Base-by-base conservation (phyloP, 2,113 vertebrate genomes). In the Psettodes erumei region DNA sequence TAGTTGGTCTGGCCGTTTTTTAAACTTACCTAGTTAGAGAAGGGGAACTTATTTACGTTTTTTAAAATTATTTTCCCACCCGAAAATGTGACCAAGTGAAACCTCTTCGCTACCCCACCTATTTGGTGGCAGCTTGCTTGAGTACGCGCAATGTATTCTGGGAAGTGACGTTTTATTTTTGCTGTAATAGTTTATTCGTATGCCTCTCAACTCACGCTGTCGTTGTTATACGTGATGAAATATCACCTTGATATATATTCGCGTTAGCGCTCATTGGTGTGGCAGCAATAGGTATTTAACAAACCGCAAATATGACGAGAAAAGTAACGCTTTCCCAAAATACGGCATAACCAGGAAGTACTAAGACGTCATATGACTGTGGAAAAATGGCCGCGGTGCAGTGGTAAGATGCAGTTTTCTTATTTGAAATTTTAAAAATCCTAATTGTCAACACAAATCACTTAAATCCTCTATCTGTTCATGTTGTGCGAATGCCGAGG, bases 381-480 rank as follows among this genome's bases (percentile, higher is more conserved):
- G 68, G 56, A 86, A 90, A 91, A 74, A 95, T 95, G 94, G 92
- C 93, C 81, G 86, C 91, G 16, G 93, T 94, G 70, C 92, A 93
- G 82, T 95, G 94, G 94, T 94, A 82, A 92, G 94, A 85, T 79
- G 60, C 69, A 65, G 8, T 67, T 77, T 64, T 65, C 63, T 67
- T 19, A 45, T 58, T 13, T 42, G 9, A 77, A 59, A 19, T n/a
- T n/a, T n/a, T n/a, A n/a, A 59, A 25, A 27, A 30, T 42, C 16
- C 8, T 5, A 9, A 21, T 54, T 54, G 11, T 19, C 30, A 50
- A 28, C 0, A 10, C 9, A 10, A 19, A 67, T 23, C 1, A 3
- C 6, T 23, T n/a, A 1, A 60, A 47, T 40, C 4, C 0, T 5
- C 6, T 38, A 3, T 72, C 0, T 56, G 10, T 43, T 13, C 6